A percentile compares a stretch with the other conserved stretches of the same genome.
phyloP scores from a whole-genome alignment of 2,113 vertebrate genomes.

The Condylura cristata region DNA sequence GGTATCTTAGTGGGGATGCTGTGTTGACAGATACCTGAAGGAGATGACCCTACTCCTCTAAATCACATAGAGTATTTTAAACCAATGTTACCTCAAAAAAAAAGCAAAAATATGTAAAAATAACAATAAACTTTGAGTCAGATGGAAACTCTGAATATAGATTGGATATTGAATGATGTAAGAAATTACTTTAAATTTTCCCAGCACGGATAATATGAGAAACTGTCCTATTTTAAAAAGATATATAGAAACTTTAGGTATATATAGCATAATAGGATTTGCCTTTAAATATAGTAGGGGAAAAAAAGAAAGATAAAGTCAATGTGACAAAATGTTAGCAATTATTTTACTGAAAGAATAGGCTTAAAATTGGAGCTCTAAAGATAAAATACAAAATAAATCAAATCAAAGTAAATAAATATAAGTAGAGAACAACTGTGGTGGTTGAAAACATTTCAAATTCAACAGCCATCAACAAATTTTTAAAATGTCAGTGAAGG shows the following conservation, averaged over 20 bases:
- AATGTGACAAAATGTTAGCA: neutral
- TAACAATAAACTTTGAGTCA: neutral
- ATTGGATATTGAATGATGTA: neutral
- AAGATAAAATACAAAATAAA: too few relatives aligned
- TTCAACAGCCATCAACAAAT: neutral
- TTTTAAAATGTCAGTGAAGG: neutral
- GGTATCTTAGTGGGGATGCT: too few relatives aligned
- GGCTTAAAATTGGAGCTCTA: neutral
- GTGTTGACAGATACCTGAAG: too few relatives aligned
- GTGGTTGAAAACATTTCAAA: neutral
- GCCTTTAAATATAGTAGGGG: slow-evolving; percentile 8
- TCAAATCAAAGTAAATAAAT: too few relatives aligned
- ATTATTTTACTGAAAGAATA: neutral
- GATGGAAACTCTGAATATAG: neutral
- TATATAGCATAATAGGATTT: slow-evolving; percentile 25
- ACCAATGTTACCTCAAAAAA: too few relatives aligned
- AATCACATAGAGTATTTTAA: too few relatives aligned
- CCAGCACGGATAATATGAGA: slow-evolving; percentile 3
- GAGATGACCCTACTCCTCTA: too few relatives aligned
- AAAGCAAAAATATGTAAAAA: neutral
- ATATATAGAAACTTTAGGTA: neutral
- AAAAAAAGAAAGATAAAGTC: neutral
- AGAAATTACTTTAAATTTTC: slow-evolving; percentile 36
- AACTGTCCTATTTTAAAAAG: neutral
- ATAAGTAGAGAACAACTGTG: too few relatives aligned